phyloP scores from a whole-genome alignment of 2,888 invertebrate genomes.

The Hemaris fuciformis region DNA sequence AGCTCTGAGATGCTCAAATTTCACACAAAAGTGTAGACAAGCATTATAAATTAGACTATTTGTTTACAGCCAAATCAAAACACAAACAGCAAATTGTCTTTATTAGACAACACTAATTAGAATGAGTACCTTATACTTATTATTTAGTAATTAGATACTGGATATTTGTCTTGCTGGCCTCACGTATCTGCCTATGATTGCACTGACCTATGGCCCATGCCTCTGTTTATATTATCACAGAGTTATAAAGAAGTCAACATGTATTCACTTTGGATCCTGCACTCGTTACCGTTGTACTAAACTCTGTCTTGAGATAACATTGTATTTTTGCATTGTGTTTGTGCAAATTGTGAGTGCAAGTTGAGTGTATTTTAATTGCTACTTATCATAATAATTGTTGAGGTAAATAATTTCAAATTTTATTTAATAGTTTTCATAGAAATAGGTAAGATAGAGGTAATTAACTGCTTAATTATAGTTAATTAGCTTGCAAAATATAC shows the following conservation, averaged over 20 bases:
- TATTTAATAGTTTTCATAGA: no score
- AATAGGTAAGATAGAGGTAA: neutral
- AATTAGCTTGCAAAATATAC: neutral
- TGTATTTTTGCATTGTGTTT: slow-evolving; percentile 6
- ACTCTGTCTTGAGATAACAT: neutral
- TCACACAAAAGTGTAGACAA: neutral
- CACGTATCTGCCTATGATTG: slow-evolving; percentile 72
- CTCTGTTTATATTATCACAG: slow-evolving; percentile 61
- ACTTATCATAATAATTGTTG: neutral
- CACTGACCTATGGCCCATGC: slow-evolving; percentile 68
- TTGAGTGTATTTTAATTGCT: slow-evolving; percentile 18
- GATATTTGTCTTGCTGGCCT: slow-evolving; percentile 63
- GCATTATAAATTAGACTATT: neutral
- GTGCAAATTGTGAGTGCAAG: slow-evolving; percentile 20
- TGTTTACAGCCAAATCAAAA: neutral
- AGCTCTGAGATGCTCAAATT: no score
- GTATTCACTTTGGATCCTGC: slow-evolving; percentile 54
- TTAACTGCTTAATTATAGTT: neutral
- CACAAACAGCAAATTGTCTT: slow-evolving; percentile 8
- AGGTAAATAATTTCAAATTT: slow-evolving; percentile 5
- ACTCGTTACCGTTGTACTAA: slow-evolving; percentile 31
- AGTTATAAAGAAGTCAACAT: slow-evolving; percentile 72
- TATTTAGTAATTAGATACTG: slow-evolving; percentile 46
- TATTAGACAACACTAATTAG: slow-evolving; percentile 12
- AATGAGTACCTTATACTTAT: slow-evolving; percentile 18